Evolutionary conservation across 2,888 invertebrate genomes (phyloP).

Genomic region (Diarsia rubi): DNA sequence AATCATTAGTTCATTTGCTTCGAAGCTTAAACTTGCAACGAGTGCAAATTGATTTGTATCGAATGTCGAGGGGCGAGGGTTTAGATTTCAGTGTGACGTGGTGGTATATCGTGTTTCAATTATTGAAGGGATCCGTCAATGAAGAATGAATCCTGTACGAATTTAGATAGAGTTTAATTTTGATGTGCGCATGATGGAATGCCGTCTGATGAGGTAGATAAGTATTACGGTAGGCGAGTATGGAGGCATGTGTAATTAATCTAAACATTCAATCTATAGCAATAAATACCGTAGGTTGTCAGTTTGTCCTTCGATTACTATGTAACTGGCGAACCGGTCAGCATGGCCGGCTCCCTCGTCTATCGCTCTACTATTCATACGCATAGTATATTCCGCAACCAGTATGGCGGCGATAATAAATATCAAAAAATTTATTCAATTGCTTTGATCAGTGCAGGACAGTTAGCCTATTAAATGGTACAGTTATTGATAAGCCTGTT

Average conservation of each 20-base stretch:
- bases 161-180: conserved; percentile 78
- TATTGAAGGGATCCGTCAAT: conserved; percentile 79
- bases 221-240: conserved; percentile 77
- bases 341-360: conserved; percentile 74
- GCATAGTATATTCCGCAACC: conserved; percentile 69
- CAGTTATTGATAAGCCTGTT: conserved; percentile 69
- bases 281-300: conserved; percentile 84
- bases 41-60: conserved; percentile 77
- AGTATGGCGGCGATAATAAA: conserved; percentile 60
- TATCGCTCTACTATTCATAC: conserved; percentile 78
- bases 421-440: conserved; percentile 69
- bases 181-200: conserved; percentile 77
- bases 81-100: conserved; percentile 77
- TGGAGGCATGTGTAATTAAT: conserved; percentile 85
- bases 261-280: conserved; percentile 85
- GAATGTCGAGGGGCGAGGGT: conserved; percentile 71
- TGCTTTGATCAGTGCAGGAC: conserved; percentile 66
- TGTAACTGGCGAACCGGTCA: conserved; percentile 81
- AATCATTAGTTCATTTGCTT: conserved; percentile 79
- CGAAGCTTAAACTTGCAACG: conserved; percentile 72
- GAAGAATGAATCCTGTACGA: conserved; percentile 77
- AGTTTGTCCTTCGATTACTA: conserved; percentile 85
- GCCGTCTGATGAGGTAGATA: conserved; percentile 82
- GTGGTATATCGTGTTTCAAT: conserved; percentile 83
- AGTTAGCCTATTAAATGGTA: conserved; percentile 64